Evolutionary conservation across 2,888 invertebrate species (phyloP).

Genomic region (Andricus quercusramuli): DNA sequence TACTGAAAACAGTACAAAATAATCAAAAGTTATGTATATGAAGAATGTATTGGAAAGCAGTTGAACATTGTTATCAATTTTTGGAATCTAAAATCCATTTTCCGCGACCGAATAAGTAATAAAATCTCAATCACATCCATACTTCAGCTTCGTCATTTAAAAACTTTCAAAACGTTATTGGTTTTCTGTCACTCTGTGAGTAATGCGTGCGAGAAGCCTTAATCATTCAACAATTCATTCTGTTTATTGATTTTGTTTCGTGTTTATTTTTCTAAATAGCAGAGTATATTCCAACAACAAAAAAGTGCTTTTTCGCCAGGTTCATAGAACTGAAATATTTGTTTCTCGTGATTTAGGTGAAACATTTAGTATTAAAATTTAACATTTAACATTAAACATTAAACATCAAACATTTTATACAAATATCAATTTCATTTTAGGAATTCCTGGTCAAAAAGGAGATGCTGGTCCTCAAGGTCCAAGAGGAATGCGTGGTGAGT

Average conservation of each 20-base stretch:
- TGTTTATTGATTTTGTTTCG: constrained; percentile 23
- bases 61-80: neutral
- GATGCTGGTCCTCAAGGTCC: constrained; percentile 8
- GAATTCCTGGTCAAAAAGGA: constrained; percentile 34
- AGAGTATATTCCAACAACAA: neutral
- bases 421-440: neutral
- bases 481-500: constrained; percentile 30
- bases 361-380: neutral
- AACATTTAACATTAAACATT: too few relatives aligned
- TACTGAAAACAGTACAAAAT: neutral
- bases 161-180: constrained; percentile 24
- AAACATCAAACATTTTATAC: too few relatives aligned
- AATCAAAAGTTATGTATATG: neutral
- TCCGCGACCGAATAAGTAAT: constrained; percentile 9
- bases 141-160: constrained; percentile 12
- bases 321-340: constrained; percentile 20
- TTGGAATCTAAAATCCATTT: constrained; percentile 4
- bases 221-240: constrained; percentile 37
- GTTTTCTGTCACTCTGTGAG: constrained; percentile 25
- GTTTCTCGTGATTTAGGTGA: neutral
- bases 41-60: neutral
- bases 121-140: constrained; percentile 4
- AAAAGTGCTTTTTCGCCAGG: neutral
- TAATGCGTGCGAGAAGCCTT: constrained; percentile 2
- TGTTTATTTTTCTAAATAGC: neutral